Evolutionary conservation across 2,888 invertebrate species (phyloP).

Genomic region (Drosophila neotestacea): DNA sequence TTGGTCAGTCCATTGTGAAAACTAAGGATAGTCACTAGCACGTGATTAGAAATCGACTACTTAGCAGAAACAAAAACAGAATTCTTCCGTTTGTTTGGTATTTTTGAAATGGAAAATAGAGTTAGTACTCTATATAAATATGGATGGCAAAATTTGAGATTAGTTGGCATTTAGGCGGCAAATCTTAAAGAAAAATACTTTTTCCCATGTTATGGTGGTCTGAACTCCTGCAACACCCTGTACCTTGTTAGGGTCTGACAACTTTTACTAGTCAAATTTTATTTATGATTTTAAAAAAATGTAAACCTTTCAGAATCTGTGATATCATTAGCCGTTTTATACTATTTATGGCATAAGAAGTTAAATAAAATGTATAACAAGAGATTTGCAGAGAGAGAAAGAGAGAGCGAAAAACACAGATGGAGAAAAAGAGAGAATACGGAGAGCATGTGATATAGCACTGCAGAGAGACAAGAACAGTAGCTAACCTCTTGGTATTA

Average conservation of each 20-base stretch:
- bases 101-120: neutral
- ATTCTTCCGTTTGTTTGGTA: neutral
- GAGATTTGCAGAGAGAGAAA: neutral
- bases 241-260: no score
- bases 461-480: neutral
- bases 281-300: no score
- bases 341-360: no score
- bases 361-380: no score
- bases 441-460: no score
- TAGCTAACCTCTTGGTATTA: neutral
- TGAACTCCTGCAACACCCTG: no score
- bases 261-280: no score
- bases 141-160: no score
- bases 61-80: neutral
- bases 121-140: neutral
- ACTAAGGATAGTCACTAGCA: slow-evolving; percentile 18
- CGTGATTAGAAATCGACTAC: slow-evolving; percentile 3
- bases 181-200: slow-evolving; percentile 35
- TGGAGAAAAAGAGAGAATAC: neutral
- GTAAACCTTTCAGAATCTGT: no score
- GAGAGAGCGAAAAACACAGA: neutral
- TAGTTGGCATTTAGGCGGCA: no score
- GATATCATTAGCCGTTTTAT: no score
- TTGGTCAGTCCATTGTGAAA: slow-evolving; percentile 35
- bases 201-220: no score